A percentile compares a stretch with the other conserved stretches of the same genome.
These are phyloP conservation scores for Drosophila ogumai DNA, from an alignment of 1,140 invertebrate genomes.

Conservation along the genomic window DNA sequence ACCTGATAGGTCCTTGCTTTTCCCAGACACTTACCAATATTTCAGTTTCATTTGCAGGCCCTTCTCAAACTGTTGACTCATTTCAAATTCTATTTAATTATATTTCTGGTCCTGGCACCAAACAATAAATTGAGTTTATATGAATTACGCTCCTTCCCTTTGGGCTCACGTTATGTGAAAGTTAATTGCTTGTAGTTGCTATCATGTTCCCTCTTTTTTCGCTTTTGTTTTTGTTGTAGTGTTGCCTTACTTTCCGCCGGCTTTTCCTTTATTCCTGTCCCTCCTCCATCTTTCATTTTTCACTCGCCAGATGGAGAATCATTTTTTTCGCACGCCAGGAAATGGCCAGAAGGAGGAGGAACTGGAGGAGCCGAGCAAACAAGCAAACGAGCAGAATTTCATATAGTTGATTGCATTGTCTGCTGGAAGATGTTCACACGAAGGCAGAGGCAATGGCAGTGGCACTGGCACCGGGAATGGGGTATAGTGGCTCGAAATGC, in stretches of 20 bases:
- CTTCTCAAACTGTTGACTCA: constrained; percentile 14
- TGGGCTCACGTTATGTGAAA: constrained; percentile 38
- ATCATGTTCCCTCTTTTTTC: constrained; percentile 8
- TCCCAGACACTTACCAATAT: neutral
- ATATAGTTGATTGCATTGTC: constrained; percentile 66
- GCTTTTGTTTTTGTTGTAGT: neutral
- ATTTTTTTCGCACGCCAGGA: constrained; percentile 39
- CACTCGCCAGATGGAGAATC: constrained; percentile 49
- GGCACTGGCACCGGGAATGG: neutral
- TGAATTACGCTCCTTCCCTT: constrained; percentile 8
- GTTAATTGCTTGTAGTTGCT: constrained; percentile 58
- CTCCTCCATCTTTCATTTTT: constrained; percentile 43
- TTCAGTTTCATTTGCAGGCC: constrained; percentile 1
- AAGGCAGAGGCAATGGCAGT: neutral
- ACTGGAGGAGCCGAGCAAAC: constrained; percentile 8
- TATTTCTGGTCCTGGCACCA: constrained; percentile 36
- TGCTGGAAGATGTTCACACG: constrained; percentile 42
- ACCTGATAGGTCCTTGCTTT: neutral
- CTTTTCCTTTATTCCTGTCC: constrained; percentile 20
- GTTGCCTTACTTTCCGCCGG: neutral
- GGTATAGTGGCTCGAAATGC: constrained; percentile 21
- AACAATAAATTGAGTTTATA: constrained; percentile 42
- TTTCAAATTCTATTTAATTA: constrained; percentile 40
- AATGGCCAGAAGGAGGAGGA: constrained; percentile 1
- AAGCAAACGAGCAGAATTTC: constrained; percentile 56